Percentiles rank a stretch among this genome's conserved stretches.
These are phyloP conservation scores for Melanotaenia duboulayi DNA, from an alignment of 2,113 vertebrate genomes.

Conservation along the genomic window DNA sequence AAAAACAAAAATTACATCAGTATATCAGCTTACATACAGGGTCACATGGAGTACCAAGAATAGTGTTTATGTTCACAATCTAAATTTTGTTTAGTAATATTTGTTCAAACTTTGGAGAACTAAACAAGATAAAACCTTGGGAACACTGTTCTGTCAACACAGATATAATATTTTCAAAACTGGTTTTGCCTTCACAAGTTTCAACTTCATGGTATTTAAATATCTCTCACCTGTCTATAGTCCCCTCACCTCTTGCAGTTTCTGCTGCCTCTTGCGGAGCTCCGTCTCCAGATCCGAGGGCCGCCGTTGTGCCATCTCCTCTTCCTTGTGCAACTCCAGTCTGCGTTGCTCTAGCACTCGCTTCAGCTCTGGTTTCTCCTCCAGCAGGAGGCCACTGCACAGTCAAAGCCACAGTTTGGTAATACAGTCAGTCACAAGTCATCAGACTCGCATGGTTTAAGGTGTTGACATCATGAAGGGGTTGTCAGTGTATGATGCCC, in stretches of 20 bases:
- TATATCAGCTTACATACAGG: not conserved
- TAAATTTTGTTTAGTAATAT: not conserved
- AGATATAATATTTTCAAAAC: not conserved
- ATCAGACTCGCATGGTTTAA: not conserved
- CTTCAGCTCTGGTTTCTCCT: slow-evolving; percentile 82
- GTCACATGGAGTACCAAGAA: not conserved
- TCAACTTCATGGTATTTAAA: not conserved
- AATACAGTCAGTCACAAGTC: not conserved
- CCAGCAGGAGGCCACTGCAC: slow-evolving; percentile 78
- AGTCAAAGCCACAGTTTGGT: slow-evolving; percentile 29
- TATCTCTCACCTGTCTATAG: not conserved
- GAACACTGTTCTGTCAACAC: not conserved
- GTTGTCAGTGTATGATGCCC: not conserved
- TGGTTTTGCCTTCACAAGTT: not conserved
- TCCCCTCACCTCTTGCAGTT: slow-evolving; percentile 77
- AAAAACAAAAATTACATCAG: slow-evolving; percentile 22
- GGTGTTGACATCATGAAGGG: not conserved
- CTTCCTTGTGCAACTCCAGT: slow-evolving; percentile 78
- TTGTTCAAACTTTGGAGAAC: not conserved
- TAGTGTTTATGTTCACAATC: not conserved
- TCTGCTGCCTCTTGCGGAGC: slow-evolving; percentile 84
- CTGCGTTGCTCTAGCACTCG: slow-evolving; percentile 79
- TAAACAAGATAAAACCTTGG: not conserved
- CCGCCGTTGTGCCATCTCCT: slow-evolving; percentile 75
- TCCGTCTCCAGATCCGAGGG: slow-evolving; percentile 83